phyloP scores from a whole-genome alignment of 1,140 invertebrate species.

The Platyscapa corneri region DNA sequence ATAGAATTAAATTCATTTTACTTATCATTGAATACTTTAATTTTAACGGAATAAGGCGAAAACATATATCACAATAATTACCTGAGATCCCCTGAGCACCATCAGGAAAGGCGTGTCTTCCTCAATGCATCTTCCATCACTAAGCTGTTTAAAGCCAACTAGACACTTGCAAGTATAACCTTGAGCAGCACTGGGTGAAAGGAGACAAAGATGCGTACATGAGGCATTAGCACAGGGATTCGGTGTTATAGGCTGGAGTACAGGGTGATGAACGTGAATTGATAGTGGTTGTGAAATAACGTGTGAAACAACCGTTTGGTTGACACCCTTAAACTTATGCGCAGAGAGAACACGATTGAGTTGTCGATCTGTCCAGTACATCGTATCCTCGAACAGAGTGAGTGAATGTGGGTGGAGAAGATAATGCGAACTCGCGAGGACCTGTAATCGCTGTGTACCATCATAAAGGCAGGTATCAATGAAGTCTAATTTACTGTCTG shows the following conservation, averaged over 20 bases:
- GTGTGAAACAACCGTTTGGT: conserved; percentile 95
- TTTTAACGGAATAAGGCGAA: not conserved
- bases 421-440: conserved; percentile 91
- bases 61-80: conserved; percentile 66
- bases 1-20: no score
- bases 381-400: conserved; percentile 92
- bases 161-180: conserved; percentile 94
- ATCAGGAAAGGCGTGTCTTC: conserved; percentile 93
- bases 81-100: conserved; percentile 91
- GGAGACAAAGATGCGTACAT: conserved; percentile 94
- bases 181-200: conserved; percentile 80
- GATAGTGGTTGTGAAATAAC: conserved; percentile 95
- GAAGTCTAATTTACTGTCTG: conserved; percentile 97
- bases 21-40: no score
- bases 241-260: conserved; percentile 88
- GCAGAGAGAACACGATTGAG: conserved; percentile 91
- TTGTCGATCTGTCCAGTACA: conserved; percentile 98
- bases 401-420: conserved; percentile 96
- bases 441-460: conserved; percentile 90
- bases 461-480: conserved; percentile 99
- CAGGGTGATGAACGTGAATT: conserved; percentile 95
- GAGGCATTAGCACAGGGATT: conserved; percentile 88
- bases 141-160: conserved; percentile 84
- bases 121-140: conserved; percentile 85
- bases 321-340: conserved; percentile 92